Base-by-base conservation (phyloP, 2,888 invertebrate genomes). In the Masnerella sp. region DNA sequence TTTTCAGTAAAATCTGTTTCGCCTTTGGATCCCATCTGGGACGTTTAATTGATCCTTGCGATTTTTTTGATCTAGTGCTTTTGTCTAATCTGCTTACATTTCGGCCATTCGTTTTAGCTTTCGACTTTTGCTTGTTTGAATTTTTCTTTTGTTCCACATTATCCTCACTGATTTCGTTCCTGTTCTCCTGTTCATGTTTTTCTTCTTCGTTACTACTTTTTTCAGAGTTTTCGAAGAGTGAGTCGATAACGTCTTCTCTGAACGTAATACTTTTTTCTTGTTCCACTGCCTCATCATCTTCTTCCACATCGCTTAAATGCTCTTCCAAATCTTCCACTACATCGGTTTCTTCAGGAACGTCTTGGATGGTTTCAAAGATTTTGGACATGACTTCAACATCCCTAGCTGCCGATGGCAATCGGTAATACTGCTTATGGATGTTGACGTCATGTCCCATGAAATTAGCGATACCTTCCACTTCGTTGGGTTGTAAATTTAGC, bases 381-480 rank as follows among this genome's bases (percentile, higher is more conserved):
- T 25, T 25, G 25, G 25, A 5, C 25, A 25, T 25, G 25, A 25
- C 25, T 25, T 25, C 25, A 25, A 25, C 7, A 25, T 25, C 25
- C 7, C 25, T 25, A 25, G 25, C 25, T 5, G 25, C 7, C 25
- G 25, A 25, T 25, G 25, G 25, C 25, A 4, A 25, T 25, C 25
- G 4, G 7, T 25, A 25, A 25, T 25, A 25, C 25, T 25, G 25
- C 25, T 25, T 25, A 25, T 5, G 25, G 25, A 25, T 25, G 25
- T 25, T 5, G 7, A 25, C 7, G 3, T 51, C 52, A 14, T 76
- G 72, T 1, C 62, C 71, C 14, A 71, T n/a, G 36, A 77, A 59
- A 71, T 72, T 52, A 52, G 65, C 62, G 7, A 71, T 22, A 20
- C 56, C 62, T 25, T 61, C 28, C 1, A 68, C 28, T 45, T 71